Base-by-base conservation (phyloP, 2,797 vertebrate genomes). In the Sciaenops ocellatus region DNA sequence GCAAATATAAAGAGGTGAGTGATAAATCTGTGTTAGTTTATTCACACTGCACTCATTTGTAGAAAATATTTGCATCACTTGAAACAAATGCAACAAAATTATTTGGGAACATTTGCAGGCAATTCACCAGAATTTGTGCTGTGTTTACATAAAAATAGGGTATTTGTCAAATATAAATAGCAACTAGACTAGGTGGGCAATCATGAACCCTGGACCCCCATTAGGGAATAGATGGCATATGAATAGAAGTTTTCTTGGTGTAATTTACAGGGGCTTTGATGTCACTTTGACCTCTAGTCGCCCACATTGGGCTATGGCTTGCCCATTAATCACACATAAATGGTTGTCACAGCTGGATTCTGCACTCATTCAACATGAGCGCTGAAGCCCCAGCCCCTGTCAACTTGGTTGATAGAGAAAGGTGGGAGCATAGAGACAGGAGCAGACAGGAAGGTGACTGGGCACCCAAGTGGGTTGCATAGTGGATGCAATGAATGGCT, bases 251-350 rank as follows among this genome's bases (percentile, higher is more conserved):
- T 24, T 65, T 59, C 73, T 84, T 87, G 78, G 57, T 68, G 30
- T 85, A 86, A 90, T 89, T 88, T 89, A 69, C 72, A 50, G 75
- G 30, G 69, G 76, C 79, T 78, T 59, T 74, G 61, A 89, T 72
- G 75, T 80, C 72, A 69, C 51, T 80, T 64, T 76, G 71, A 78
- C 78, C 80, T 79, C 74, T 67, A 64, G 66, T 73, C 13, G 15
- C 42, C 51, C 73, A 76, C 78, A 70, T 44, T 28, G 13, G 60
- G 70, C 62, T 68, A 24, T 26, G 52, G 61, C 73, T 69, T 56
- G 12, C 69, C 70, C 85, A 93, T 93, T 88, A 87, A 92, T 92
- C 90, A 85, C 67, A 76, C 68, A 77, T 82, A 77, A 91, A 87
- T 76, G 89, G 76, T 79, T 89, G 88, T 87, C 82, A 85, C 67